Evolutionary conservation across 2,113 vertebrate species (phyloP).

Genomic region (Columba janthina): DNA sequence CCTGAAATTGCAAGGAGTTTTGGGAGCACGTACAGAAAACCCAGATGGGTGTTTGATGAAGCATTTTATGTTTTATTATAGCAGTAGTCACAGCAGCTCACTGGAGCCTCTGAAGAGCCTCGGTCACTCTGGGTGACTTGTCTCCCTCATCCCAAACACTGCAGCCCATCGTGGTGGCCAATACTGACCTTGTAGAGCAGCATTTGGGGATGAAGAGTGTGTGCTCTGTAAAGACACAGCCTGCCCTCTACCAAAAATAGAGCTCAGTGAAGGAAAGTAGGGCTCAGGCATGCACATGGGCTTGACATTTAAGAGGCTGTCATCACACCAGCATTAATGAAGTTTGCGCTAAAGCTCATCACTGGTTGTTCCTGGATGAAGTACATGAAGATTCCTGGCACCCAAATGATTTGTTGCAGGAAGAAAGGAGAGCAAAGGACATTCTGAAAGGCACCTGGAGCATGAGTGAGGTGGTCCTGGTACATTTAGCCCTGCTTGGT

Average conservation of each 20-base stretch:
- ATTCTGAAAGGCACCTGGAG: background rate
- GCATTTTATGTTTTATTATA: background rate
- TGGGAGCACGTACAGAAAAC: background rate
- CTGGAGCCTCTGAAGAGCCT: background rate
- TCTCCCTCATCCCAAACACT: background rate
- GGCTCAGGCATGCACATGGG: background rate
- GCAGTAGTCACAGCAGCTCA: background rate
- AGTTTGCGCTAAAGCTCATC: background rate
- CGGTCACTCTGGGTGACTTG: background rate
- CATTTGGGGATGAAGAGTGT: background rate
- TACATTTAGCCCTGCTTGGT: background rate
- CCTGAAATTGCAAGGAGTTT: background rate
- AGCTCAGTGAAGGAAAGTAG: background rate
- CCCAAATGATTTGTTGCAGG: background rate
- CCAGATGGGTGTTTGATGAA: background rate
- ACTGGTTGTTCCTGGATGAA: background rate
- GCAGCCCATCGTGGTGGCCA: background rate
- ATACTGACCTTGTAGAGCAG: background rate
- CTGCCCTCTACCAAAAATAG: background rate
- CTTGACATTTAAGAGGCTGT: background rate
- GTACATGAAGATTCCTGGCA: background rate
- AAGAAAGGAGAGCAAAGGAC: background rate
- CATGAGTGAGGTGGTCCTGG: background rate
- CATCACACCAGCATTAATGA: background rate
- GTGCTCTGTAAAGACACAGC: background rate